Evolutionary conservation across 2,113 vertebrate species (phyloP).

Genomic region (Lepus americanus): DNA sequence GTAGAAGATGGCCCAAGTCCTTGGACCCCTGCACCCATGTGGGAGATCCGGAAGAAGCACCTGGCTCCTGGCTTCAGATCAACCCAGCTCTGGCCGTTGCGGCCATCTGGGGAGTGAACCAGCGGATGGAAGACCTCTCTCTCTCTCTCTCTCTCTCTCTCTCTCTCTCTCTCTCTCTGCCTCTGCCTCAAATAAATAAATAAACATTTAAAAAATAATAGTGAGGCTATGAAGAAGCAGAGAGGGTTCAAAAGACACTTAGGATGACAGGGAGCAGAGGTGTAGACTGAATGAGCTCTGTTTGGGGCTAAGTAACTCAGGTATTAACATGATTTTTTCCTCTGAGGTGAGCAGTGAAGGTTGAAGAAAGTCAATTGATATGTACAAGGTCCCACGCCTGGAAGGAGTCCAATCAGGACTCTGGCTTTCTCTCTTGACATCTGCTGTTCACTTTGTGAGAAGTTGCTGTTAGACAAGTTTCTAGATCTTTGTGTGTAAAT

Average conservation of each 20-base stretch:
- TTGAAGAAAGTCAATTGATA: constrained; percentile 8
- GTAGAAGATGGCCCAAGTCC: too few relatives aligned
- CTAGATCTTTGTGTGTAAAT: constrained; percentile 50
- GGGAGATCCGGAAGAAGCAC: too few relatives aligned
- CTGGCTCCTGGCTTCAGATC: too few relatives aligned
- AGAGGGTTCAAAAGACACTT: constrained; percentile 15
- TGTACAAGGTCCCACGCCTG: neutral
- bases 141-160: too few relatives aligned
- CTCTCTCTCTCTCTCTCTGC: too few relatives aligned
- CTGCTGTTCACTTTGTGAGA: neutral
- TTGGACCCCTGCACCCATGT: too few relatives aligned
- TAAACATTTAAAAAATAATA: neutral
- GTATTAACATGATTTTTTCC: neutral
- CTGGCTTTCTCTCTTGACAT: neutral
- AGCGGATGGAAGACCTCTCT: too few relatives aligned
- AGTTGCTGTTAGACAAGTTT: neutral
- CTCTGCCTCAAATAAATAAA: too few relatives aligned
- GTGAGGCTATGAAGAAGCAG: neutral
- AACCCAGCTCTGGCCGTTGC: too few relatives aligned
- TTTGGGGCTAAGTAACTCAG: constrained; percentile 44
- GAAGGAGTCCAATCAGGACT: neutral
- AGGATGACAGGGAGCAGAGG: constrained; percentile 5
- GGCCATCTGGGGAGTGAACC: too few relatives aligned
- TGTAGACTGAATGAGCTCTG: neutral
- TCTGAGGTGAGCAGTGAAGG: neutral